Conservation (phyloP, 2,113 vertebrate species). For the Lota lota region DNA sequence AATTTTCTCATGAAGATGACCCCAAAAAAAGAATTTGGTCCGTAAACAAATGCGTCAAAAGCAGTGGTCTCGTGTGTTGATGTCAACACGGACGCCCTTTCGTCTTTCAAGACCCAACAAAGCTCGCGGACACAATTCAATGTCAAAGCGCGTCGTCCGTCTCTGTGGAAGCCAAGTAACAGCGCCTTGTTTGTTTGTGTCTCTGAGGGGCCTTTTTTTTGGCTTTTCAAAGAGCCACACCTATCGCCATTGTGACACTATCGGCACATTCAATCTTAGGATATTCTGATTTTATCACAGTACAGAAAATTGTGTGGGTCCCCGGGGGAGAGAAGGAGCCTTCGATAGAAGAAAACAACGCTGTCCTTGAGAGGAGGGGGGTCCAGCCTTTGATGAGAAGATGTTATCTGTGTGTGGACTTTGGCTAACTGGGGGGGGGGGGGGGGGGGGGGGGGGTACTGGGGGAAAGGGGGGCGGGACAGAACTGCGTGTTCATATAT, state of each 20-base stretch:
- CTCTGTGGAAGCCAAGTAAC: too few relatives aligned
- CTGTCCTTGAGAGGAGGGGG: conserved; percentile 83
- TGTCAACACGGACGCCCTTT: too few relatives aligned
- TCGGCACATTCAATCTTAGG: conserved; percentile 79
- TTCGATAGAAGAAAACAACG: conserved; percentile 83
- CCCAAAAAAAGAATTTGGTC: too few relatives aligned
- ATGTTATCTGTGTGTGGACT: conserved; percentile 83
- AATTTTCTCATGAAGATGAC: too few relatives aligned
- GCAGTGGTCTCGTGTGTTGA: too few relatives aligned
- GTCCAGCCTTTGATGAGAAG: conserved; percentile 78
- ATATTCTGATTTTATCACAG: conserved; percentile 92
- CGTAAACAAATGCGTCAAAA: too few relatives aligned
- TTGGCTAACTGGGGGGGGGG: conserved; percentile 57
- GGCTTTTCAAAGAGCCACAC: too few relatives aligned
- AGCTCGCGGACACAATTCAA: too few relatives aligned
- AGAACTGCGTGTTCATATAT: conserved; percentile 74
- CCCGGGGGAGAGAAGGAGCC: conserved; percentile 77
- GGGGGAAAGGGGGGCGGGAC: neutral
- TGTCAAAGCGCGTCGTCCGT: too few relatives aligned
- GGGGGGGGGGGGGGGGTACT: neutral
- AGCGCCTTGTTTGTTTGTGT: too few relatives aligned
- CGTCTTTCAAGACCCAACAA: too few relatives aligned
- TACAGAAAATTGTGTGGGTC: conserved; percentile 88
- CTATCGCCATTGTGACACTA: conserved; percentile 69
- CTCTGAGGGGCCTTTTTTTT: too few relatives aligned